phyloP scores from a whole-genome alignment of 2,113 vertebrate genomes.

The Bubo bubo region DNA sequence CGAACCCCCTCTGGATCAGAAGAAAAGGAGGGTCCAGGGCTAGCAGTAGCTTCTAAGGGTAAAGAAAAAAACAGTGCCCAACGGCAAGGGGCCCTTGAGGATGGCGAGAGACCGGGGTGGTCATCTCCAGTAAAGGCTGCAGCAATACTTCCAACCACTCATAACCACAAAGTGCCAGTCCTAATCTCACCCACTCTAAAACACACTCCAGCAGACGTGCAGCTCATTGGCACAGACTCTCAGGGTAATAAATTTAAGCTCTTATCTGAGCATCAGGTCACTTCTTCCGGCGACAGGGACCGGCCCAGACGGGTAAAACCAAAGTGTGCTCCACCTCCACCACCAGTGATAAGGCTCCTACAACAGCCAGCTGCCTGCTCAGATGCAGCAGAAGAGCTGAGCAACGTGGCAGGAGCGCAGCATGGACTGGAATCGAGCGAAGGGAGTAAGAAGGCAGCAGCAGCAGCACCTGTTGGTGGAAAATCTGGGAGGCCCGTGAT shows the following conservation, averaged over 20 bases:
- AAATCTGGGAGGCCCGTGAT: slow-evolving; percentile 82
- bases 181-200: slow-evolving; percentile 96
- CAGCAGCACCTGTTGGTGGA: slow-evolving; percentile 70
- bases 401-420: not conserved
- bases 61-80: slow-evolving; percentile 78
- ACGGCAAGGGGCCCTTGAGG: slow-evolving; percentile 72
- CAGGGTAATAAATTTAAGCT: slow-evolving; percentile 99
- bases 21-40: slow-evolving; percentile 73
- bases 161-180: slow-evolving; percentile 99
- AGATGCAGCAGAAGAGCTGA: slow-evolving; percentile 73
- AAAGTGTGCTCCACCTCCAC: slow-evolving; percentile 93
- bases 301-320: slow-evolving; percentile 93
- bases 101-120: slow-evolving; percentile 85
- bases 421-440: slow-evolving; percentile 77
- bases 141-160: slow-evolving; percentile 76
- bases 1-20: slow-evolving; percentile 53
- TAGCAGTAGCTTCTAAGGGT: slow-evolving; percentile 69
- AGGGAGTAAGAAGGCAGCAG: slow-evolving; percentile 78
- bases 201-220: slow-evolving; percentile 89
- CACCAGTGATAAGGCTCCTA: slow-evolving; percentile 87
- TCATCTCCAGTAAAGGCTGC: slow-evolving; percentile 86
- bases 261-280: slow-evolving; percentile 89
- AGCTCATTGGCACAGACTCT: slow-evolving; percentile 96
- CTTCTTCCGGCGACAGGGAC: slow-evolving; percentile 86
- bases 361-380: slow-evolving; percentile 80